phyloP scores from a whole-genome alignment of 2,888 invertebrate genomes.

The Drosophila helvetica region DNA sequence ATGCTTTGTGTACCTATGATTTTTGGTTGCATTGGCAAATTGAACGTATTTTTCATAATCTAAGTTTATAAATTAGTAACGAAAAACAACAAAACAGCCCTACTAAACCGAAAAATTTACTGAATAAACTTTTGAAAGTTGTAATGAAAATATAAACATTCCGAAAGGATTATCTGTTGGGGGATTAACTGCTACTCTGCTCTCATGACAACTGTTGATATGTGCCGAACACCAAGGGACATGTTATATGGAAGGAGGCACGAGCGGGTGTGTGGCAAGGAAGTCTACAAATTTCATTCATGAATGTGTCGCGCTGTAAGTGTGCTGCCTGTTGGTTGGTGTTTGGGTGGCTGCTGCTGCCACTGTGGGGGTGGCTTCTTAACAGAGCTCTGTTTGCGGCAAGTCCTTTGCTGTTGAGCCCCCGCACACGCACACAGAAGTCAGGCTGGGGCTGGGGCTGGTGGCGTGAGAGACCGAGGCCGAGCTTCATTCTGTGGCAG shows the following conservation, averaged over 20 bases:
- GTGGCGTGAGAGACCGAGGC: constrained; percentile 7
- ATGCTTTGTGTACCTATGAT: constrained; percentile 16
- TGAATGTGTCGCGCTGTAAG: constrained; percentile 33
- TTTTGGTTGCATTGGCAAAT: constrained; percentile 31
- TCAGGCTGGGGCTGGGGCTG: constrained; percentile 33
- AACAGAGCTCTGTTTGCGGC: constrained; percentile 45
- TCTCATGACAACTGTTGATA: constrained; percentile 71
- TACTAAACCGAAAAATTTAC: constrained; percentile 60
- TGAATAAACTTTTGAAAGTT: constrained; percentile 72
- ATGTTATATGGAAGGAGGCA: background rate
- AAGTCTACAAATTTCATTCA: constrained; percentile 61
- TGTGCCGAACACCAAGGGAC: background rate
- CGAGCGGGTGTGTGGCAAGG: constrained; percentile 10
- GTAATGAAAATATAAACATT: constrained; percentile 52
- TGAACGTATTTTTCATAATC: constrained; percentile 51
- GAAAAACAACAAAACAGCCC: constrained; percentile 48
- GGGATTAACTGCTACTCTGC: background rate
- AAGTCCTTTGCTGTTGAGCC: constrained; percentile 41
- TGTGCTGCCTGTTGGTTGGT: constrained; percentile 2
- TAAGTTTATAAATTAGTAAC: constrained; percentile 66
- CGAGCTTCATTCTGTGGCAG: constrained; percentile 49
- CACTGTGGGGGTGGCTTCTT: constrained; percentile 15
- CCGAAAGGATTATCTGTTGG: background rate
- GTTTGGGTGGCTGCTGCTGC: constrained; percentile 7
- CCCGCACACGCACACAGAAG: constrained; percentile 27